Base-by-base conservation (phyloP, 1,140 invertebrate species). In the Bombus fervidus region DNA sequence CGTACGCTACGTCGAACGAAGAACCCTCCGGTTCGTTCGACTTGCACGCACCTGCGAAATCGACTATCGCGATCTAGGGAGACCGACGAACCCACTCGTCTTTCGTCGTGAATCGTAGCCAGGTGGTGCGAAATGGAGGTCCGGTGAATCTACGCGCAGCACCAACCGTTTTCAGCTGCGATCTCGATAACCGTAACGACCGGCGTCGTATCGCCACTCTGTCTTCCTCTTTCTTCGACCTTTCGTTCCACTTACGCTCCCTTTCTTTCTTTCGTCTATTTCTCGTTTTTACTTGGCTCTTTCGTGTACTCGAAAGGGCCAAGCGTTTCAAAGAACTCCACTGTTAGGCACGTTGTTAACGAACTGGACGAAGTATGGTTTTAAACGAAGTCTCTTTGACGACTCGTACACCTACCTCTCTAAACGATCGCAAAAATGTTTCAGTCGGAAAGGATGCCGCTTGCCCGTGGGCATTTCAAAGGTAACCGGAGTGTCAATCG, bases 81-180 rank as follows among this genome's bases (percentile, higher is more conserved):
- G 34, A 39, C 8, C 10, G 22, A 22, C 47, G 3, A 22, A 69
- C 1, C 9, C 68, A 5, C 9, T 3, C 37, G 37, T 13, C 37
- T 15, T 37, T 53, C 5, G 47, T 53, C 47, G 83, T 80, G 80
- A 90, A 90, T 85, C 47, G 83, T 68, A 66, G 57, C 81, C 89
- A 81, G 83, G 39, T 86, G 83, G 74, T 37, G 62, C 57, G 86
- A 86, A 87, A 86, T 13, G 37, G 6, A 43, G 57, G 57, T 15
- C 34, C 66, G 64, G 39, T 31, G 73, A 53, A 74, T 1, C 25
- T 22, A 25, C 1, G 15, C 79, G 15, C 34, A 31, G 15, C 12
- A 28, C 18, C 4, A 9, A 2, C 57, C 37, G 15, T 28, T 22
- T 28, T 74, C 69, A 22, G n/a, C 25, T 57, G 15, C 31, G 43